Evolutionary conservation across 1,140 invertebrate genomes (phyloP).

Genomic region (Paraescarpia echinospica): DNA sequence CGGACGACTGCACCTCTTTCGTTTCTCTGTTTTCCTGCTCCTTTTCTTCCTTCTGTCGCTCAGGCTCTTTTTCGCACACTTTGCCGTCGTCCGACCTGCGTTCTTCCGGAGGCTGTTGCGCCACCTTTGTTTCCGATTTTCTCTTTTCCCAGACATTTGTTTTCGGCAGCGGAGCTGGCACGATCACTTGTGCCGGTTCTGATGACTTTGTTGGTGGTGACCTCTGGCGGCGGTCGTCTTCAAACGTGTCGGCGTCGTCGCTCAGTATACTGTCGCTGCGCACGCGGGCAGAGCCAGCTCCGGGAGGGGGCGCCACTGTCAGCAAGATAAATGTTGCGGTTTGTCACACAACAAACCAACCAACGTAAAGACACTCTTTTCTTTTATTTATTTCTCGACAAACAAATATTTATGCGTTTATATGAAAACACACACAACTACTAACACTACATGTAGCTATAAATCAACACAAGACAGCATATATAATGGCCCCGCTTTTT

Average conservation of each 20-base stretch:
- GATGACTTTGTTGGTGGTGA: background rate
- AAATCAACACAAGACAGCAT: no score
- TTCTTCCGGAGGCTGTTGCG: background rate
- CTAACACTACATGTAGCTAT: no score
- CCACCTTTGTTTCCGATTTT: constrained; percentile 1
- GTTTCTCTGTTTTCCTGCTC: background rate
- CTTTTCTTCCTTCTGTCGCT: background rate
- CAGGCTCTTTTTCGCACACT: background rate
- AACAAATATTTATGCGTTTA: no score
- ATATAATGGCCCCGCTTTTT: no score
- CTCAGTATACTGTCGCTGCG: constrained; percentile 11
- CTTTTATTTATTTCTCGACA: no score
- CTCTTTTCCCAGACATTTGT: constrained; percentile 18
- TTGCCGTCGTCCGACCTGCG: background rate
- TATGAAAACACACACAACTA: no score
- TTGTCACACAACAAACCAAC: background rate
- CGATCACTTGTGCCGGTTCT: background rate
- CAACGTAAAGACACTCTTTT: no score
- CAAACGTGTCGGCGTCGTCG: constrained; percentile 6
- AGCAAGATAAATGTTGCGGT: background rate
- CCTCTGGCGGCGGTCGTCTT: background rate
- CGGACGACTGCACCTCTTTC: background rate
- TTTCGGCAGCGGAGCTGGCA: constrained; percentile 6
- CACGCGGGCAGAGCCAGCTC: constrained; percentile 18
- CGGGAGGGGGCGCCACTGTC: constrained; percentile 20